Base-by-base conservation (phyloP, 2,797 vertebrate genomes). In the Falco cherrug region DNA sequence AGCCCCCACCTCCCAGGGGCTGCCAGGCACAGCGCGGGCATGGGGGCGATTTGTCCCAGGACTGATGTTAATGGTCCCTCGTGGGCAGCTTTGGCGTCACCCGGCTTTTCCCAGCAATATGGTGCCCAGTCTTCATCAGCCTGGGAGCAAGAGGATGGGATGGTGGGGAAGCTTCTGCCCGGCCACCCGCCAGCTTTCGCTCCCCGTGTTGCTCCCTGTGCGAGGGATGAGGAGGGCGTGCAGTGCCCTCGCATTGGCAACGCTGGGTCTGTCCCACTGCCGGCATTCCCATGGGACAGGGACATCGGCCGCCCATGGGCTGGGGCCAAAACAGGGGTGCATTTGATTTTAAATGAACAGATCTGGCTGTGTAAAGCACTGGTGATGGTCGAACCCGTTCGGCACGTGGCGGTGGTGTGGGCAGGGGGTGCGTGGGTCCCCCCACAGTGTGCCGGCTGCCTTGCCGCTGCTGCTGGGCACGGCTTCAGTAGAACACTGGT, bases 341-440 rank as follows among this genome's bases (percentile, higher is more conserved):
- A 0, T 50, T 57, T 5, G 43, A 0, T 16, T 59, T 35, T 1
- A 13, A 74, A 33, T 0, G 1, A 9, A 12, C 64, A 3, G 3
- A 4, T 5, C 18, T 1, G 64, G 59, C 48, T 53, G 37, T 0
- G 3, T 4, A 28, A 11, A 57, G 35, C 31, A 0, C 22, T 25
- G 29, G 28, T 0, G 8, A 5, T 7, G 56, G 22, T 1, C 4
- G 56, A 60, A 59, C 22, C 41, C 2, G 0, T 2, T 12, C 1
- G 10, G 57, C 22, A 4, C 5, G 0, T 0, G 26, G 78, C 0
- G 0, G 65, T 7, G 77, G 10, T 2, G 1, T 2, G 48, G 33
- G 35, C 0, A 5, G 9, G 31, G 35, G 39, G 6, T 1, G 3
- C 18, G 2, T 3, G 1, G 7, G 57, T 80, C 39, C 5, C 22